Evolutionary conservation across 2,113 vertebrate species (phyloP).

Genomic region (Gavialis gangeticus): DNA sequence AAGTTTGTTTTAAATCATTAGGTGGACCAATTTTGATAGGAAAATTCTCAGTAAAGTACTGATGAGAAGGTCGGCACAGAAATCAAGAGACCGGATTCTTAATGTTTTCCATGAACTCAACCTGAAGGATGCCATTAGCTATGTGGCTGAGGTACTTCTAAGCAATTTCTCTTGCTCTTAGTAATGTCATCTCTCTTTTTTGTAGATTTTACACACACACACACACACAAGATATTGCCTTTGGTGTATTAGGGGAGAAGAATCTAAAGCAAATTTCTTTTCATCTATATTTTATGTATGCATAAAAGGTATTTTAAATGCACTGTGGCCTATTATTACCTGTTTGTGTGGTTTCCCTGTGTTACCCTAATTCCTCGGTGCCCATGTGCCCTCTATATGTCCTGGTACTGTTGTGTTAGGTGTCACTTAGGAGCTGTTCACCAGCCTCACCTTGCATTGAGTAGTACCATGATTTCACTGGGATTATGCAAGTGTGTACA

Average conservation of each 20-base stretch:
- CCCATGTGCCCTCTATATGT: background rate
- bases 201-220: background rate
- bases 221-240: background rate
- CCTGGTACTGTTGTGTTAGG: background rate
- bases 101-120: slow-evolving; percentile 95
- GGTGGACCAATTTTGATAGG: slow-evolving; percentile 93
- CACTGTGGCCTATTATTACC: background rate
- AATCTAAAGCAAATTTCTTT: background rate
- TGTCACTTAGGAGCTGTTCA: background rate
- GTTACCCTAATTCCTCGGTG: background rate
- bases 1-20: slow-evolving; percentile 68
- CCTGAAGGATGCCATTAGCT: slow-evolving; percentile 94
- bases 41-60: slow-evolving; percentile 87
- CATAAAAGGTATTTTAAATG: background rate
- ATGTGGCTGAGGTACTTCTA: slow-evolving; percentile 89
- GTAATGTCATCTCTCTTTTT: background rate
- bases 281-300: background rate
- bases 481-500: background rate
- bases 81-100: slow-evolving; percentile 89
- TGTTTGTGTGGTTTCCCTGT: background rate
- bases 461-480: background rate
- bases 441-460: background rate
- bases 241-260: background rate
- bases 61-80: slow-evolving; percentile 91
- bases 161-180: background rate